Conservation (phyloP, 2,797 vertebrate genomes). For the Cyprinodon diabolis region DNA sequence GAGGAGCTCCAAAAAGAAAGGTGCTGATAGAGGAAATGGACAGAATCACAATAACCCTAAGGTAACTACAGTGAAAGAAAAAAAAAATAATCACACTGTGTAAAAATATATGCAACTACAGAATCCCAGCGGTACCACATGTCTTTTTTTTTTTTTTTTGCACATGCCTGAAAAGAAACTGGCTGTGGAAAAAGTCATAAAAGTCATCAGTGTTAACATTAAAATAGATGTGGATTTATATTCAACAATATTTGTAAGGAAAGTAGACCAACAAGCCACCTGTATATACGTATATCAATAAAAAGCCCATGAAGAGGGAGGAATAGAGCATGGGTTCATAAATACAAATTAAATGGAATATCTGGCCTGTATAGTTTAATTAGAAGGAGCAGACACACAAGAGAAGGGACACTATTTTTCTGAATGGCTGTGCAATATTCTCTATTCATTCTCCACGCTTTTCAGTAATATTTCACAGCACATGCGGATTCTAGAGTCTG, state of each 20-base stretch:
- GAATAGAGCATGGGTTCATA: not conserved
- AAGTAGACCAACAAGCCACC: not conserved
- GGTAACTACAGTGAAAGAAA: not conserved
- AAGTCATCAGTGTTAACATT: constrained; percentile 6
- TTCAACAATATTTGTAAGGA: not conserved
- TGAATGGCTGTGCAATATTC: not conserved
- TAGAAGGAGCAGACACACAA: not conserved
- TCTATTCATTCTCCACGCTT: not conserved
- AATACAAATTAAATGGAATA: not conserved
- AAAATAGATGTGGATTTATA: not conserved
- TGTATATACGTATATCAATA: not conserved
- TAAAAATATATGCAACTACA: not conserved
- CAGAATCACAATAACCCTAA: not conserved
- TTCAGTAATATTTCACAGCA: not conserved
- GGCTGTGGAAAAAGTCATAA: constrained; percentile 1
- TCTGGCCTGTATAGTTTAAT: not conserved
- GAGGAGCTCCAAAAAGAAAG: not conserved
- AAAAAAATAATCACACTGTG: not conserved
- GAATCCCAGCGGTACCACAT: not conserved
- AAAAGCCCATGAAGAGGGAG: not conserved
- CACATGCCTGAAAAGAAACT: not conserved
- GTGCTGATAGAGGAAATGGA: not conserved
- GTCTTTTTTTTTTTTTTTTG: not conserved
- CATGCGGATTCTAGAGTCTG: not conserved
- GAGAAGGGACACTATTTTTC: not conserved